A percentile compares a stretch with the other conserved stretches of the same genome.
These are phyloP conservation scores for Drosophila rhopaloa DNA, from an alignment of 1,140 invertebrate genomes.

Conservation along the genomic window DNA sequence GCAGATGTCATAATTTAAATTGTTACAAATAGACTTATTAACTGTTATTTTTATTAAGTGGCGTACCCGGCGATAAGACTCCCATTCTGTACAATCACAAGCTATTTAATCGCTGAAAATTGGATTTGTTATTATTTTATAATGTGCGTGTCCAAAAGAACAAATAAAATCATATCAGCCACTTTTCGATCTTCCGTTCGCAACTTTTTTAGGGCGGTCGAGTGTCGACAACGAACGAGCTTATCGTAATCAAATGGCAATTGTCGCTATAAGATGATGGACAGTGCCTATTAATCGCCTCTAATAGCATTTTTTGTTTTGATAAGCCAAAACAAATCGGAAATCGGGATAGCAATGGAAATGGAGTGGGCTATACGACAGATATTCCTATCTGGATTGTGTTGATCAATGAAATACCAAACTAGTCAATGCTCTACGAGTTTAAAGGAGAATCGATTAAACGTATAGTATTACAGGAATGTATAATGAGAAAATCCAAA, in stretches of 20 bases:
- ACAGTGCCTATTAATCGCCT: constrained; percentile 81
- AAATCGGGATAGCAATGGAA: constrained; percentile 37
- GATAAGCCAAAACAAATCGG: constrained; percentile 67
- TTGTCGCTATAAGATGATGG: constrained; percentile 76
- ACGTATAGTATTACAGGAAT: no score
- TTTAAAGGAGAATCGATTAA: not conserved
- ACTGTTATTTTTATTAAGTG: constrained; percentile 80
- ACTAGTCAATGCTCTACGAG: constrained; percentile 29
- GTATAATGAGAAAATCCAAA: no score
- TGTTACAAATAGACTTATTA: constrained; percentile 78
- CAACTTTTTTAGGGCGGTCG: not conserved
- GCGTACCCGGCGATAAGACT: constrained; percentile 63
- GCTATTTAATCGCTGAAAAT: constrained; percentile 60
- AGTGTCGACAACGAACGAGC: constrained; percentile 47
- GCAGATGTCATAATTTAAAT: constrained; percentile 76
- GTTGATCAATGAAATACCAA: constrained; percentile 8
- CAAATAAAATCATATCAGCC: constrained; percentile 16
- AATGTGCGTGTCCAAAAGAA: constrained; percentile 41
- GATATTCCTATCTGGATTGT: constrained; percentile 17
- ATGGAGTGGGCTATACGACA: constrained; percentile 16
- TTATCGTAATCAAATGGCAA: constrained; percentile 74
- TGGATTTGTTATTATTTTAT: constrained; percentile 69
- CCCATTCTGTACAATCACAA: not conserved
- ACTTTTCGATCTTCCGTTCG: constrained; percentile 13
- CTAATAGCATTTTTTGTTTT: constrained; percentile 77